Conservation (phyloP, 2,888 invertebrate genomes). For the Hipparchia semele region DNA sequence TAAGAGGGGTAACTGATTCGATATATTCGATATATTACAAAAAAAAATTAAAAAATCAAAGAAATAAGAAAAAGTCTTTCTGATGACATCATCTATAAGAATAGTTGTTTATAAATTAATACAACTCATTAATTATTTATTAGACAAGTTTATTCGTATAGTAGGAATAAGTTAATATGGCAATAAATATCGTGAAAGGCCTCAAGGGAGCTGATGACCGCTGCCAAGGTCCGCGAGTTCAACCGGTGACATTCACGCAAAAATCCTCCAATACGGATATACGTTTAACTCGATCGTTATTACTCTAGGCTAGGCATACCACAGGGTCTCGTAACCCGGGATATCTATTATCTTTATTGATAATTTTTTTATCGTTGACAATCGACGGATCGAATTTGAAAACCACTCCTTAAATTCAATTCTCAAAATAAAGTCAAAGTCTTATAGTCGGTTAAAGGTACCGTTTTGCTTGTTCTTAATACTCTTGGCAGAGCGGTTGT, state of each 20-base stretch:
- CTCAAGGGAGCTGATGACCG: conserved; percentile 56
- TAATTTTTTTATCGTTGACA: no score
- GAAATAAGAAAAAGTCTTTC: conserved; percentile 1
- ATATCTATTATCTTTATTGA: neutral
- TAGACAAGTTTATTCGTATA: conserved; percentile 23
- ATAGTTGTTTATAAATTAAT: conserved; percentile 6
- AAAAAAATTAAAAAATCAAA: no score
- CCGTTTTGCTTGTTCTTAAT: no score
- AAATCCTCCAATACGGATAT: conserved; percentile 59
- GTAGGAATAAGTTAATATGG: conserved; percentile 17
- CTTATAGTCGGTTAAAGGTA: no score
- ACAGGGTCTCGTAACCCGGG: neutral
- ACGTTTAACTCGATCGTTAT: conserved; percentile 31
- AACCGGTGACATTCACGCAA: conserved; percentile 56
- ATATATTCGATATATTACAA: no score
- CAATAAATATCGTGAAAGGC: conserved; percentile 50
- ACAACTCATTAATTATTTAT: conserved; percentile 20
- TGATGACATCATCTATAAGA: conserved; percentile 1
- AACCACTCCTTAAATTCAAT: no score
- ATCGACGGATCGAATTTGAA: no score
- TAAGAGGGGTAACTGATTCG: no score
- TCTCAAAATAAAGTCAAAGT: no score
- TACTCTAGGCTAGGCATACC: conserved; percentile 28
- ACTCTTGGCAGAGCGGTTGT: no score
- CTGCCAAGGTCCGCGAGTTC: conserved; percentile 60